Evolutionary conservation across 2,888 invertebrate genomes (phyloP).

Genomic region (Rhodophaea formosa): DNA sequence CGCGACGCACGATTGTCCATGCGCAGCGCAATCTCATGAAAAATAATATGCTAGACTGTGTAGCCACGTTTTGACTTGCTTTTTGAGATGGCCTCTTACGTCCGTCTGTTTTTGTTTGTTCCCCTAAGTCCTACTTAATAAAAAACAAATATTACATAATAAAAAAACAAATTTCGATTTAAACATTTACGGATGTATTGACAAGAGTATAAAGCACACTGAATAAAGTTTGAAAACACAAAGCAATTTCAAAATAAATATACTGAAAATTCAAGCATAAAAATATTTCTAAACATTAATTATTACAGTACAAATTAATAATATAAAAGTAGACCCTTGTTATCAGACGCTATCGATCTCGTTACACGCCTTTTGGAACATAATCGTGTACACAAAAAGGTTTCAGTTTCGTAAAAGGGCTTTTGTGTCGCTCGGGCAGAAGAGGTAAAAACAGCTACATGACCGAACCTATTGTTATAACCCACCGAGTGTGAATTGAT

Average conservation of each 20-base stretch:
- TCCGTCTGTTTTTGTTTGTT: no score
- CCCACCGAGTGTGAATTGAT: conserved; percentile 69
- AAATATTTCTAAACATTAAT: neutral
- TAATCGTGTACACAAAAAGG: conserved; percentile 39
- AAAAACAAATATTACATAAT: no score
- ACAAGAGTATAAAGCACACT: no score
- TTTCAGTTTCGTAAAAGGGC: conserved; percentile 51
- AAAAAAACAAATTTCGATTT: no score
- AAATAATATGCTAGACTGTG: no score
- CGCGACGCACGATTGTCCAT: no score
- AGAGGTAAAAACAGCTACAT: conserved; percentile 53
- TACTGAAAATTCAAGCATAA: no score
- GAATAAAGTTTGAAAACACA: neutral
- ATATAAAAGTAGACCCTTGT: neutral
- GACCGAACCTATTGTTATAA: conserved; percentile 63
- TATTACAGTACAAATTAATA: neutral
- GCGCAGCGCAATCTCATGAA: no score
- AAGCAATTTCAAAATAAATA: neutral
- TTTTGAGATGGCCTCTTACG: no score
- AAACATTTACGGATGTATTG: no score
- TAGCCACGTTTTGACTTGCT: no score
- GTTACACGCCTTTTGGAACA: conserved; percentile 13
- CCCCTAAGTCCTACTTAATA: no score
- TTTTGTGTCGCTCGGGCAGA: conserved; percentile 48
- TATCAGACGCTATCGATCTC: conserved; percentile 1